phyloP scores from a whole-genome alignment of 2,888 invertebrate species.

The Mylabris sibirica region DNA sequence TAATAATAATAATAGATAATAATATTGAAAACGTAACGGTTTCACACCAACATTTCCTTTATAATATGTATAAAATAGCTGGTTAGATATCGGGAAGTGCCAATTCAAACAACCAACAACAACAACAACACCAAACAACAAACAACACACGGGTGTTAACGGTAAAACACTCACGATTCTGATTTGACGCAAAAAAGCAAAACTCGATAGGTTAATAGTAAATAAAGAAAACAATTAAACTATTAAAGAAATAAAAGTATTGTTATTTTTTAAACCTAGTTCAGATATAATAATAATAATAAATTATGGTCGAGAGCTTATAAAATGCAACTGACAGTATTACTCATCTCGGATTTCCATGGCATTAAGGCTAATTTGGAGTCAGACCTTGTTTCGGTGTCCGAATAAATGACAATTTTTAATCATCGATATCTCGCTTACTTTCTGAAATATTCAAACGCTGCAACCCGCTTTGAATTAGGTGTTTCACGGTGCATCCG shows the following conservation, averaged over 20 bases:
- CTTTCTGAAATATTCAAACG: too few relatives aligned
- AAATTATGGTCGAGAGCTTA: too few relatives aligned
- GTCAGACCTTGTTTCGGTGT: too few relatives aligned
- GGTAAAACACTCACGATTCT: slow-evolving; percentile 14
- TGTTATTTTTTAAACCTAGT: background rate
- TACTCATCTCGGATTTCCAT: too few relatives aligned
- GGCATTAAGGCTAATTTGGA: too few relatives aligned
- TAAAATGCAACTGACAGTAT: too few relatives aligned
- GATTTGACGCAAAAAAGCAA: background rate
- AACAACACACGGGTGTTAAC: slow-evolving; percentile 12
- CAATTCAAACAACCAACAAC: slow-evolving; percentile 27
- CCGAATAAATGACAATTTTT: too few relatives aligned
- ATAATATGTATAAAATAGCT: background rate
- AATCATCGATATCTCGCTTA: too few relatives aligned
- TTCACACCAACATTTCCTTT: slow-evolving; percentile 2
- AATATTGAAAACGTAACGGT: background rate
- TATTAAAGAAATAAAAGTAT: background rate
- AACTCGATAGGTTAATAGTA: background rate
- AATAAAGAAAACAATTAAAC: background rate
- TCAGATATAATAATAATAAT: background rate
- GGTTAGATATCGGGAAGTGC: slow-evolving; percentile 27
- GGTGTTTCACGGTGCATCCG: too few relatives aligned
- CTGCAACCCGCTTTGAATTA: too few relatives aligned
- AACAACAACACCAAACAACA: background rate
- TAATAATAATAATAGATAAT: background rate